A percentile compares a stretch with the other conserved stretches of the same genome.
Conservation (phyloP, 2,888 invertebrate genomes). For the Abrostola tripartita region DNA sequence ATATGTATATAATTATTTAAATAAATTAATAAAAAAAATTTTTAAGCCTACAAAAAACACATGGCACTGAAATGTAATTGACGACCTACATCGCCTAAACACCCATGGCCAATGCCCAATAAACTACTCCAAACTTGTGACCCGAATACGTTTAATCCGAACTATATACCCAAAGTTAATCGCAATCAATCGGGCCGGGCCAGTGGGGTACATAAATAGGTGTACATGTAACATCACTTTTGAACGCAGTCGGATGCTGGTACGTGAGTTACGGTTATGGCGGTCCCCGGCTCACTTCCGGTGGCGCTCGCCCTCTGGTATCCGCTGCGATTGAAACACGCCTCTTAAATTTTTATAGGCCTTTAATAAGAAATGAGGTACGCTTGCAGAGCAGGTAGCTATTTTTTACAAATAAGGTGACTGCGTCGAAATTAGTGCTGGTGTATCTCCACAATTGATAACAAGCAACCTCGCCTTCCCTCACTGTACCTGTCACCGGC, state of each 20-base stretch:
- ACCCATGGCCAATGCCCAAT: conserved; percentile 40
- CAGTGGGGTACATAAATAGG: conserved; percentile 69
- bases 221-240: conserved; percentile 72
- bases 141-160: conserved; percentile 50
- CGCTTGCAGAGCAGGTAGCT: conserved; percentile 38
- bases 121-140: conserved; percentile 46
- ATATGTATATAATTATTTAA: too few species aligned
- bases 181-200: conserved; percentile 69
- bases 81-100: conserved; percentile 31
- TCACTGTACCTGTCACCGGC: too few species aligned
- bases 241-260: conserved; percentile 65
- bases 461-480: too few species aligned
- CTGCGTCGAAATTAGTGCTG: conserved; percentile 25
- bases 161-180: conserved; percentile 63
- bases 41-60: background rate
- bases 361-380: conserved; percentile 58
- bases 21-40: too few species aligned
- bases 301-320: conserved; percentile 67
- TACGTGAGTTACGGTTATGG: conserved; percentile 78
- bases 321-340: conserved; percentile 66
- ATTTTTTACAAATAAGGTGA: conserved; percentile 28
- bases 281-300: conserved; percentile 65
- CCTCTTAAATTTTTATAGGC: conserved; percentile 53
- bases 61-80: conserved; percentile 25
- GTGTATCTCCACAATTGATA: background rate